Evolutionary conservation across 2,797 vertebrate species (phyloP).

Genomic region (Hipposideros larvatus): DNA sequence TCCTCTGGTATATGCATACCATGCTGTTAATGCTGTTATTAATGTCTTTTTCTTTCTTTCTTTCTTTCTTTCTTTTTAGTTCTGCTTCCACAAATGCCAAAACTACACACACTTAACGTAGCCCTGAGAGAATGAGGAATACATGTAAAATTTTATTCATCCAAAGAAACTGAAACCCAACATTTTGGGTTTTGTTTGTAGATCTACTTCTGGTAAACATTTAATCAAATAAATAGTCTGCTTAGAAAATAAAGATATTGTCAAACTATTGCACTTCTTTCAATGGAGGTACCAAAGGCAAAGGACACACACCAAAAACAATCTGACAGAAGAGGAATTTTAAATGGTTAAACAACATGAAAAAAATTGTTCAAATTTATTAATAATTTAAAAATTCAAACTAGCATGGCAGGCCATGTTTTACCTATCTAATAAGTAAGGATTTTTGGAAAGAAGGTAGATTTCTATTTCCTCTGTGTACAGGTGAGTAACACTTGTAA

Average conservation of each 20-base stretch:
- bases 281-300: not conserved
- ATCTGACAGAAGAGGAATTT: not conserved
- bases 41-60: not conserved
- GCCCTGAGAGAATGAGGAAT: not conserved
- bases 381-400: constrained; percentile 33
- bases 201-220: not conserved
- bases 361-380: not conserved
- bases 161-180: not conserved
- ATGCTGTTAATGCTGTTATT: not conserved
- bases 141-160: not conserved
- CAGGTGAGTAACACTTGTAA: not conserved
- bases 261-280: not conserved
- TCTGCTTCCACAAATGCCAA: constrained; percentile 21
- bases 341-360: not conserved
- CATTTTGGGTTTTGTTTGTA: constrained; percentile 2
- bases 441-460: not conserved
- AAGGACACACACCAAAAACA: not conserved
- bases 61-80: not conserved
- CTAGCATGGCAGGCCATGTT: not conserved
- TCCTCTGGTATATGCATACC: not conserved
- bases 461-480: not conserved
- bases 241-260: constrained; percentile 40
- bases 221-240: not conserved
- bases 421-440: not conserved
- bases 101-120: not conserved